Evolutionary conservation across 2,888 invertebrate genomes (phyloP).

Genomic region (Reticulitermes lucifugus): DNA sequence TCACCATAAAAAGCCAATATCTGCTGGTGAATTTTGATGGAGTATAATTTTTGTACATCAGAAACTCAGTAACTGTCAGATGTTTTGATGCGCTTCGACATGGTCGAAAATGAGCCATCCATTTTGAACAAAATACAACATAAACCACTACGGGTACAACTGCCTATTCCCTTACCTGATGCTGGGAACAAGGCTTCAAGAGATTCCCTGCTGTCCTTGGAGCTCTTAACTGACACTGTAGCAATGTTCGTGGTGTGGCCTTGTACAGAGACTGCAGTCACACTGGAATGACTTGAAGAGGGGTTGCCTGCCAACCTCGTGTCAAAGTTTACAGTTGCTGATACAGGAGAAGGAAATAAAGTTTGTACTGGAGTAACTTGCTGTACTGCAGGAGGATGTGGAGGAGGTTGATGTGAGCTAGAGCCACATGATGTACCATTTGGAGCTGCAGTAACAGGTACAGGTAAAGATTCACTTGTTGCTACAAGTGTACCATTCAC

Average conservation of each 20-base stretch:
- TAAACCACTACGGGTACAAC: too few relatives aligned
- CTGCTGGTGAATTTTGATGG: too few relatives aligned
- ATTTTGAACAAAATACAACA: too few relatives aligned
- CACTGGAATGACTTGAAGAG: slow-evolving; percentile 21
- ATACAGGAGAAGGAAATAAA: slow-evolving; percentile 41
- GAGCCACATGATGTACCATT: not conserved
- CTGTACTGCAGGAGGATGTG: slow-evolving; percentile 48
- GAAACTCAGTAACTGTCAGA: too few relatives aligned
- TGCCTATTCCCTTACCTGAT: slow-evolving; percentile 62
- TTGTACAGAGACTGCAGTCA: slow-evolving; percentile 16
- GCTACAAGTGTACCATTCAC: slow-evolving; percentile 37
- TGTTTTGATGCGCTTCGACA: too few relatives aligned
- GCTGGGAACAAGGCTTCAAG: slow-evolving; percentile 74
- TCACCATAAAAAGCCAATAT: too few relatives aligned
- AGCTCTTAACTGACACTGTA: slow-evolving; percentile 9
- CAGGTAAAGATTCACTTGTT: slow-evolving; percentile 34
- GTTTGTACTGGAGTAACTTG: not conserved
- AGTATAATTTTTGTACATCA: too few relatives aligned
- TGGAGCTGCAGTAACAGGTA: slow-evolving; percentile 11
- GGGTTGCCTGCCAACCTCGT: slow-evolving; percentile 20
- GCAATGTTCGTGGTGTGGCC: not conserved
- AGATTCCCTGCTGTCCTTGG: slow-evolving; percentile 37
- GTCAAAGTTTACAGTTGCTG: slow-evolving; percentile 36
- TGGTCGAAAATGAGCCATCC: too few relatives aligned
- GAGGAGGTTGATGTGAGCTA: slow-evolving; percentile 44